These are phyloP conservation scores for Rissa tridactyla DNA, from an alignment of 2,113 vertebrate species.

Conservation along the genomic window DNA sequence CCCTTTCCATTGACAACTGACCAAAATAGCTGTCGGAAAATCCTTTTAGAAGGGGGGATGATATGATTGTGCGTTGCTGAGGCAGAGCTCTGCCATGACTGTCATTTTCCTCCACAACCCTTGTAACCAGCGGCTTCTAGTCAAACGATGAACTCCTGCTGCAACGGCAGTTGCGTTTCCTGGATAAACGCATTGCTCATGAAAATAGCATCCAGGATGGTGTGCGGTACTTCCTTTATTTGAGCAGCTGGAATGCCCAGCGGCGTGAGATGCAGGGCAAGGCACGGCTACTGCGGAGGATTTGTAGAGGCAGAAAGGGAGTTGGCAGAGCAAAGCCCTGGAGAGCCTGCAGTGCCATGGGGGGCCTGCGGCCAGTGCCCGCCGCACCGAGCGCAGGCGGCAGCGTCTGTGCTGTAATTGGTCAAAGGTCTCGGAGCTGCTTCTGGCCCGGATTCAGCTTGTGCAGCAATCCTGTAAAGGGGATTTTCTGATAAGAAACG, in stretches of 20 bases:
- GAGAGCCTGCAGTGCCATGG: background rate
- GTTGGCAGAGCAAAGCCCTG: background rate
- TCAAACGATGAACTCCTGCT: background rate
- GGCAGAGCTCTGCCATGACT: background rate
- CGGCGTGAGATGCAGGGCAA: rapidly evolving
- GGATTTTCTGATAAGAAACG: background rate
- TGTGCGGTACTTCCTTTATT: background rate
- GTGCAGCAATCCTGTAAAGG: background rate
- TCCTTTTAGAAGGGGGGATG: background rate
- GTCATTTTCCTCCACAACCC: background rate
- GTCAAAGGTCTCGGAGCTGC: background rate
- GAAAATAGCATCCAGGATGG: background rate
- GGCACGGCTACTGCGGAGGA: background rate
- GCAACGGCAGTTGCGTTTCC: background rate
- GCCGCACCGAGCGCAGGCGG: background rate
- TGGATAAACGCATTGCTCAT: background rate
- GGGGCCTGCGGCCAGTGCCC: background rate
- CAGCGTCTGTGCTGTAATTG: background rate
- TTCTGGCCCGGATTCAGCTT: background rate
- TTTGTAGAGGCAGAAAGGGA: background rate
- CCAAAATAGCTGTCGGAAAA: background rate
- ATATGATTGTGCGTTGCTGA: background rate
- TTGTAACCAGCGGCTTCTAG: background rate
- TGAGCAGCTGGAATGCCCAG: background rate
- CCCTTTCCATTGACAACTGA: background rate